phyloP scores from a whole-genome alignment of 2,113 vertebrate genomes.

The Actenoides hombroni region DNA sequence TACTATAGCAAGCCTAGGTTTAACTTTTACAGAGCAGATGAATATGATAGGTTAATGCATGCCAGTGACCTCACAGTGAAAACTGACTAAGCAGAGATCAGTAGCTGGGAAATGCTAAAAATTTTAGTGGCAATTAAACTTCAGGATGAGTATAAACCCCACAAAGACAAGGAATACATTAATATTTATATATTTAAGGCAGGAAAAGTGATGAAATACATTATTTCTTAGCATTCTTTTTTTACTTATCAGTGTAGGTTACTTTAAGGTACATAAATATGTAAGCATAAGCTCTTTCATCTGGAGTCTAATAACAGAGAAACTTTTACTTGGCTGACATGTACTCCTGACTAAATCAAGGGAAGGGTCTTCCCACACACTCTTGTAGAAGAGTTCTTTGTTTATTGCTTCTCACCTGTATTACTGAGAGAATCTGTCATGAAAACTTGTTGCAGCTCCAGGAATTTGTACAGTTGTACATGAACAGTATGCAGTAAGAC shows the following conservation, averaged over 20 bases:
- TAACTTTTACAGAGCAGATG: neutral
- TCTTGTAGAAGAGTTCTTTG: neutral
- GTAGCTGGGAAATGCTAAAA: neutral
- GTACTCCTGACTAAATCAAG: neutral
- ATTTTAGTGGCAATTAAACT: neutral
- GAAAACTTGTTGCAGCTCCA: neutral
- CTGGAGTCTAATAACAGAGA: neutral
- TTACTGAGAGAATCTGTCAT: neutral
- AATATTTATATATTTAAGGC: neutral
- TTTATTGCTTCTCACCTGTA: neutral
- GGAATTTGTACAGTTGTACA: neutral
- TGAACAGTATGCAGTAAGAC: neutral
- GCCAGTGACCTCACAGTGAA: neutral
- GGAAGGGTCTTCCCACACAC: neutral
- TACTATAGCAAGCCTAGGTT: neutral
- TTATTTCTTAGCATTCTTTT: neutral
- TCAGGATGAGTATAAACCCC: neutral
- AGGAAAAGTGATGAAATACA: rapidly evolving
- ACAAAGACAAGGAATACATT: neutral
- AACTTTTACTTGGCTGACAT: neutral
- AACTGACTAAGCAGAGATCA: neutral
- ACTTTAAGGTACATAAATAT: neutral
- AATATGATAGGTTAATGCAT: neutral
- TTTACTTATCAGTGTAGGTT: neutral
- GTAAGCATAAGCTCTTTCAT: neutral